Conservation (phyloP, 2,888 invertebrate species). For the Xestoiulus laeticollis region DNA sequence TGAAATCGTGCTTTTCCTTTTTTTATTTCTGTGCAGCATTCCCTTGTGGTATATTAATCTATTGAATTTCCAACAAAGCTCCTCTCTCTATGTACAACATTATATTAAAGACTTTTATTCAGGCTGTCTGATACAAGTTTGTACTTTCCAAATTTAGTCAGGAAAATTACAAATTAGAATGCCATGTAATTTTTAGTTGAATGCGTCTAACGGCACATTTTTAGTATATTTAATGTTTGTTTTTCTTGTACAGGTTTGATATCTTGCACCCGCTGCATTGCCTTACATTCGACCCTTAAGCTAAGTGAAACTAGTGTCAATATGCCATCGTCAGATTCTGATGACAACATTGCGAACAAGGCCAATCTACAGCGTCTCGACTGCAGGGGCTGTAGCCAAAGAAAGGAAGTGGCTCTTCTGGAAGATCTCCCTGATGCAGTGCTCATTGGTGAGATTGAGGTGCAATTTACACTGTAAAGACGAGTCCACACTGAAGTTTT, state of each 20-base stretch:
- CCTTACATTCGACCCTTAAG: conserved; percentile 68
- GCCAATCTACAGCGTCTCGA: conserved; percentile 53
- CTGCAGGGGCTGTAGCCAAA: conserved; percentile 86
- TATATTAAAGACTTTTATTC: too few relatives aligned
- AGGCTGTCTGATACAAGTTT: too few relatives aligned
- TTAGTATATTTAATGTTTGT: not conserved
- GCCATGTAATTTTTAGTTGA: too few relatives aligned
- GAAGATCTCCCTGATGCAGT: conserved; percentile 91
- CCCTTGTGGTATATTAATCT: too few relatives aligned
- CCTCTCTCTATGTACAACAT: too few relatives aligned
- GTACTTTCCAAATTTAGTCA: too few relatives aligned
- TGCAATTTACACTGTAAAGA: not conserved
- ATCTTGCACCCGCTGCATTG: conserved; percentile 89
- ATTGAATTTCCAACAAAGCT: too few relatives aligned
- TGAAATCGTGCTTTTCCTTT: not conserved
- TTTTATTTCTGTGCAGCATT: too few relatives aligned
- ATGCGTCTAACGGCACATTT: too few relatives aligned
- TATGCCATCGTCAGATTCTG: conserved; percentile 39
- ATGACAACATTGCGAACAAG: conserved; percentile 14
- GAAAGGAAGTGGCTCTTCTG: conserved; percentile 83
- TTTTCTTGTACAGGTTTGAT: conserved; percentile 73
- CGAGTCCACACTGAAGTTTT: too few relatives aligned
- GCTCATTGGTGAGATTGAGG: conserved; percentile 60
- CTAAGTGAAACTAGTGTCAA: conserved; percentile 55
- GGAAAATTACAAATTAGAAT: too few relatives aligned